Evolutionary conservation across 2,113 vertebrate genomes (phyloP).

Genomic region (zebrafish (Danio rerio)): DNA sequence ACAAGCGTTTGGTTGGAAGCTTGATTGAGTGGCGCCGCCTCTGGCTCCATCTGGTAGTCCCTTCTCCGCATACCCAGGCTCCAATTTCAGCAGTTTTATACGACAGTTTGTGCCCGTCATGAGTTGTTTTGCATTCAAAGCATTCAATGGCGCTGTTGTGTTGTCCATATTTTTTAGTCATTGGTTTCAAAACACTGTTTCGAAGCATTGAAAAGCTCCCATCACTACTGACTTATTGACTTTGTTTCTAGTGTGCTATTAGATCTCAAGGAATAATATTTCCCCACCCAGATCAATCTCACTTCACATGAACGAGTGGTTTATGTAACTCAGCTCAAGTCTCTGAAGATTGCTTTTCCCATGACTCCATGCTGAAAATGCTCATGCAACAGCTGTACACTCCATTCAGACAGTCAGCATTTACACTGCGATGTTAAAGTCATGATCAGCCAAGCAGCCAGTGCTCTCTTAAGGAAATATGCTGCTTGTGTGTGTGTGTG

Average conservation of each 20-base stretch:
- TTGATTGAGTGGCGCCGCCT: too few relatives aligned
- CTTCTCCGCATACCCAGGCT: too few relatives aligned
- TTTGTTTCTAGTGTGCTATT: background rate
- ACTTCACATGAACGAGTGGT: constrained; percentile 5
- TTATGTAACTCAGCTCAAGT: background rate
- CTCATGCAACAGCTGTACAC: constrained; percentile 23
- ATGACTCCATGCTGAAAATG: background rate
- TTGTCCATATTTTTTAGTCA: too few relatives aligned
- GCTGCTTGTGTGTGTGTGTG: background rate
- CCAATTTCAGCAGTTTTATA: too few relatives aligned
- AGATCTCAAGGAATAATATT: background rate
- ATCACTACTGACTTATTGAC: background rate
- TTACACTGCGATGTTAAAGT: constrained; percentile 3
- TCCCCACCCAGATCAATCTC: background rate
- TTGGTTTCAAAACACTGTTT: too few relatives aligned
- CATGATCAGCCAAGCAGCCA: background rate
- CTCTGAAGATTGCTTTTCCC: constrained; percentile 6
- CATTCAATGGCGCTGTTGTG: too few relatives aligned
- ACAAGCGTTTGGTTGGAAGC: too few relatives aligned
- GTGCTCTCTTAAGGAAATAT: constrained; percentile 2
- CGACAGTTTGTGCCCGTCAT: too few relatives aligned
- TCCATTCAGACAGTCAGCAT: background rate
- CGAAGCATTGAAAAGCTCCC: too few relatives aligned
- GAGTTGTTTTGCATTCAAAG: too few relatives aligned
- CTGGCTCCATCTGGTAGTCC: too few relatives aligned